Evolutionary conservation across 2,888 invertebrate species (phyloP), one percentile per base, ranked within the genome.

Genomic region (Mycalesis mineus): DNA sequence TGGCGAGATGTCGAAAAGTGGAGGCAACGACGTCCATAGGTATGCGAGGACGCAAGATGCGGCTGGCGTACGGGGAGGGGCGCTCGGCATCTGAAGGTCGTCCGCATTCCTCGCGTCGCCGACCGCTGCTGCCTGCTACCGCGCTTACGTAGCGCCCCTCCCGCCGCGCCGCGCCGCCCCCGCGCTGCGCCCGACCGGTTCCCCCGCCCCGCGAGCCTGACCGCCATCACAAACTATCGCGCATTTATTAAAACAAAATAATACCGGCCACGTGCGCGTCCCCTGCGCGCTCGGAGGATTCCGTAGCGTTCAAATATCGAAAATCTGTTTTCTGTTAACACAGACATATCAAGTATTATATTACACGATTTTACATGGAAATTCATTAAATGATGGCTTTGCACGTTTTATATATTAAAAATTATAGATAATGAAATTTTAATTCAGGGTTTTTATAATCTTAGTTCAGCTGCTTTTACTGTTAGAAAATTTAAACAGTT

Each of bases 101-200:
- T 85, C 89, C 88, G 88, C 89, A 89, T 89, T 88, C 89, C 88
- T 82, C 80, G 82, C 87, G 87, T 87, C 88, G 86, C 86, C 87
- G 86, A 81, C 88, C 88, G 86, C 87, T 77, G 88, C 89, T 88
- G 88, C 89, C 87, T 78, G 88, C 89, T 88, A 88, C 89, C 88
- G 88, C 88, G 88, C 88, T 89, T 89, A 89, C 89, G 89, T 89
- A 88, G 88, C 88, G 84, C 85, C 87, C 79, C 74, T 74, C 83
- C 80, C 84, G 72, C 84, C 77, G 71, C 75, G 68, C 69, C 65
- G 63, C 68, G 64, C 62, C 61, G n/a, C 60, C 61, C 64, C 72
- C 87, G 83, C 84, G 82, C 84, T 77, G 7, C 47, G 11, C 36
- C 72, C 74, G 65, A 69, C 65, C 67, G 68, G 64, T 63, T 62